Conservation (phyloP, 1,140 invertebrate species). For the Zaprionus taronus region DNA sequence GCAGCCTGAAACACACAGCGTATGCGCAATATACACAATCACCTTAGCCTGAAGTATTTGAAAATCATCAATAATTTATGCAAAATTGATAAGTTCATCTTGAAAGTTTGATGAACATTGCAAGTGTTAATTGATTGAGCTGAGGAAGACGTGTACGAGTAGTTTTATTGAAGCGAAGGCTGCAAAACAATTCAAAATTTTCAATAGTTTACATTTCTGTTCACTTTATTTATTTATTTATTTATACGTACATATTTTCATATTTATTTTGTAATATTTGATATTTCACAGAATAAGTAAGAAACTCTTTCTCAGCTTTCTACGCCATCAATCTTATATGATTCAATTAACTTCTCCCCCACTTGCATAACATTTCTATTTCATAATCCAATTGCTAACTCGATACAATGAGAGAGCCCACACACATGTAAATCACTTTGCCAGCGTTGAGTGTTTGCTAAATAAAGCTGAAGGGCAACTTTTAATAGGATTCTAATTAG, state of each 20-base stretch:
- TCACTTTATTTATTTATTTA: background rate
- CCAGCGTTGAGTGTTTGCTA: background rate
- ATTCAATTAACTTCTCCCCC: background rate
- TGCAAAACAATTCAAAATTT: too few relatives aligned
- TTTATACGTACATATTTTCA: background rate
- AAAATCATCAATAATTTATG: background rate
- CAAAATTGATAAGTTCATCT: background rate
- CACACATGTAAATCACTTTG: background rate
- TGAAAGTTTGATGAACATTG: background rate
- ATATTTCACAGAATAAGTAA: too few relatives aligned
- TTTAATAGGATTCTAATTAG: constrained; percentile 6
- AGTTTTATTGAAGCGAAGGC: too few relatives aligned
- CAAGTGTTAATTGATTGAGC: background rate
- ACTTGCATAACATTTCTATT: background rate
- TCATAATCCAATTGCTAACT: constrained; percentile 2
- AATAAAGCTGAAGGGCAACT: constrained; percentile 2
- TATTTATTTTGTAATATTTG: too few relatives aligned
- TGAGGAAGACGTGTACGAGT: background rate
- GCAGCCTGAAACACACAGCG: constrained; percentile 29
- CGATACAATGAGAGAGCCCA: background rate
- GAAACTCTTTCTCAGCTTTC: too few relatives aligned
- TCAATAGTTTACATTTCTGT: background rate
- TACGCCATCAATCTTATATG: background rate
- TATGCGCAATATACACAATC: constrained; percentile 52
- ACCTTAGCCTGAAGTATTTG: background rate